Evolutionary conservation across 2,888 invertebrate species (phyloP).

Genomic region (Hydrotaea diabolus): DNA sequence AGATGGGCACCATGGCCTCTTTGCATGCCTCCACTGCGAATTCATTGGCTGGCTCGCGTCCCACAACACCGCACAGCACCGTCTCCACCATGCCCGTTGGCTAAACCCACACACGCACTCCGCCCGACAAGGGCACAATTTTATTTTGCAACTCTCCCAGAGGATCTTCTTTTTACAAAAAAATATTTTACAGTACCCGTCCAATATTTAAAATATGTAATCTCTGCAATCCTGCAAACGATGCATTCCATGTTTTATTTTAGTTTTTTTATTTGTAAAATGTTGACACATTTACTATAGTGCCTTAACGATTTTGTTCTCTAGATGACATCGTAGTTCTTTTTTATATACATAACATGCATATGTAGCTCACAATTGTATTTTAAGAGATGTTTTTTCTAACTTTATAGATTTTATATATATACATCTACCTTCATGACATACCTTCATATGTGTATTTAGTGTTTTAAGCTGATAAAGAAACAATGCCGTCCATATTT

Average conservation of each 20-base stretch:
- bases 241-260: conserved; percentile 47
- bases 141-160: neutral
- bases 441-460: neutral
- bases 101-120: conserved; percentile 75
- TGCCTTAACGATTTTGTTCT: neutral
- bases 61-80: conserved; percentile 94
- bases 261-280: conserved; percentile 4
- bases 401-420: conserved; percentile 42
- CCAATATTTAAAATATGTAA: conserved; percentile 39
- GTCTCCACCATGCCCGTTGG: conserved; percentile 93
- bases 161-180: neutral
- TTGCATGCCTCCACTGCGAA: conserved; percentile 92
- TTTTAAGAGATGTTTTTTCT: conserved; percentile 7
- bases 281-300: neutral
- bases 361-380: neutral
- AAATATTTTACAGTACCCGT: conserved; percentile 38
- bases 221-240: neutral
- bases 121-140: neutral
- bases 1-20: conserved; percentile 95
- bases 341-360: neutral
- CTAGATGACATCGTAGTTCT: neutral
- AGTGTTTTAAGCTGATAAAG: conserved; percentile 45
- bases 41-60: conserved; percentile 92
- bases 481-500: conserved; percentile 62
- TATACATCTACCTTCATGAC: conserved; percentile 33